A percentile compares a stretch with the other conserved stretches of the same genome.
Evolutionary conservation across 2,888 invertebrate species (phyloP).

Genomic region (Tolmerus cingulatus): DNA sequence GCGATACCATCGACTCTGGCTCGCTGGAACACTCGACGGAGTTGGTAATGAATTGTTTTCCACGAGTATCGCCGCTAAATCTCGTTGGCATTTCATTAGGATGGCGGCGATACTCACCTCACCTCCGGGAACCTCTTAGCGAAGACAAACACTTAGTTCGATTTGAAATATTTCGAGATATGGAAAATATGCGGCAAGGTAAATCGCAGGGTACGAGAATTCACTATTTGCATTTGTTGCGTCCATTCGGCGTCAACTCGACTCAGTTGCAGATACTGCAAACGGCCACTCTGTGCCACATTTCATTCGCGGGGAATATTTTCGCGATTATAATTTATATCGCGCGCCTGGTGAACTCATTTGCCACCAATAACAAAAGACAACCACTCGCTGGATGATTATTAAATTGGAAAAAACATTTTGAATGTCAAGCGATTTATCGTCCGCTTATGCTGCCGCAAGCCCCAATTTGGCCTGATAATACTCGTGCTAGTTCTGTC

Average conservation of each 20-base stretch:
- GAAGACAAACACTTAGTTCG: background rate
- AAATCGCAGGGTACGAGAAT: background rate
- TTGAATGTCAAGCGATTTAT: slow-evolving; percentile 17
- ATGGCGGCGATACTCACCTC: background rate
- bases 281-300: background rate
- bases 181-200: background rate
- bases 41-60: slow-evolving; percentile 14
- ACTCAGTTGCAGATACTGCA: background rate
- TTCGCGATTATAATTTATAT: background rate
- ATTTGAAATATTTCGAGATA: slow-evolving; percentile 15
- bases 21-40: background rate
- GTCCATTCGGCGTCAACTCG: background rate
- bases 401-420: background rate
- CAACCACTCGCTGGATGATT: background rate
- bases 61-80: background rate
- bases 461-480: background rate
- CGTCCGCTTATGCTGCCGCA: background rate
- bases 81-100: slow-evolving; percentile 36
- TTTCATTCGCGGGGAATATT: background rate
- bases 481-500: background rate
- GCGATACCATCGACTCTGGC: background rate
- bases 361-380: slow-evolving; percentile 15
- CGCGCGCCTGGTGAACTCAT: background rate
- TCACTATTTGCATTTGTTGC: background rate
- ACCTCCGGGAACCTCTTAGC: background rate